Conservation (phyloP, 2,888 invertebrate genomes). For the Tenthredo scrophulariae region DNA sequence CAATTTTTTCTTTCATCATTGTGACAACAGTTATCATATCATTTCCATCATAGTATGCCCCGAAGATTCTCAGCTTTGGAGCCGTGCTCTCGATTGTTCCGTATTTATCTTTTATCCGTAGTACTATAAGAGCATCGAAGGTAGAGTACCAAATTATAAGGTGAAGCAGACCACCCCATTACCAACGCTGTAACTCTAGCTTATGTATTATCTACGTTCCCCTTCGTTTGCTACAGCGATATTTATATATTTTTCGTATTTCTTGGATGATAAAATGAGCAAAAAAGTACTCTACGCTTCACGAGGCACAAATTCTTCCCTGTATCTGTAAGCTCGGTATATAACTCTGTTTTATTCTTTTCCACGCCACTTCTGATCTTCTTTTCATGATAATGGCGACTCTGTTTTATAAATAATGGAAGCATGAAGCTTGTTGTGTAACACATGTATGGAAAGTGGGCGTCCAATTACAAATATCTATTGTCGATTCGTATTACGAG, state of each 20-base stretch:
- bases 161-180: not conserved
- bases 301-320: conserved; percentile 42
- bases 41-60: not conserved
- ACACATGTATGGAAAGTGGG: conserved; percentile 21
- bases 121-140: not conserved
- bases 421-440: conserved; percentile 11
- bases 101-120: not conserved
- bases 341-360: conserved; percentile 3
- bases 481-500: conserved; percentile 19
- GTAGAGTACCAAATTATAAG: not conserved
- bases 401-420: conserved; percentile 2
- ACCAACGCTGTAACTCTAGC: conserved; percentile 1
- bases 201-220: conserved; percentile 10
- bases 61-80: not conserved
- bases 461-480: conserved; percentile 39
- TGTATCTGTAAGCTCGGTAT: conserved; percentile 16
- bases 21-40: not conserved
- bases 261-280: not conserved
- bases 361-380: conserved; percentile 31
- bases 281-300: conserved; percentile 27
- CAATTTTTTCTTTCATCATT: not conserved
- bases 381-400: conserved; percentile 1
- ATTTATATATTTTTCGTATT: conserved; percentile 30
- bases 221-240: not conserved
- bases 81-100: not conserved